phyloP scores from a whole-genome alignment of 2,797 vertebrate genomes.

The Huso huso region DNA sequence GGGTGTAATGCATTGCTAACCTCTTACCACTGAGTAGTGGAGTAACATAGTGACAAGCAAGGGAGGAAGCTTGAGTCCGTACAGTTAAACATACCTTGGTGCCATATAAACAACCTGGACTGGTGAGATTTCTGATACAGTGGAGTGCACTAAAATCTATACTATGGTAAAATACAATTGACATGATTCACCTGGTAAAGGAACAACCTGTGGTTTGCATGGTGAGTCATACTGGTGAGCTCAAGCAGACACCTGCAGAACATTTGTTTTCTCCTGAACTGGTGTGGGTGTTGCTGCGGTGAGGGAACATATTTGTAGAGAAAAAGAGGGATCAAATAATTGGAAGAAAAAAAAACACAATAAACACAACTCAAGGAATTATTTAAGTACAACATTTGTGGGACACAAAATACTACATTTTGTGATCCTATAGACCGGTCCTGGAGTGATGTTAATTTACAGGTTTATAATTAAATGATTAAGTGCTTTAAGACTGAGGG shows the following conservation, averaged over 20 bases:
- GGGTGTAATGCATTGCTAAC: no score
- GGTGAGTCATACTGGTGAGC: background rate
- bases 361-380: no score
- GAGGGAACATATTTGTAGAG: background rate
- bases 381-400: background rate
- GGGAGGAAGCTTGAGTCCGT: no score
- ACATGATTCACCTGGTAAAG: background rate
- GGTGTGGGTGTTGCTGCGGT: no score
- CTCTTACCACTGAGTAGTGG: no score
- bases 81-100: no score
- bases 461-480: no score
- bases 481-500: background rate
- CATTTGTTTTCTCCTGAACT: background rate
- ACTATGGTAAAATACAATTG: no score
- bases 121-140: no score
- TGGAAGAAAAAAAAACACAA: background rate
- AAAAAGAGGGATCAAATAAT: background rate
- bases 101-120: no score
- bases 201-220: background rate
- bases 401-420: background rate
- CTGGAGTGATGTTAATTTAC: background rate
- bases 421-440: background rate
- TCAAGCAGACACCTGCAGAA: background rate
- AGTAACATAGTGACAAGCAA: no score
- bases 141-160: no score